Base-by-base conservation (phyloP, 2,888 invertebrate genomes). In the Cataglyphis cursor region DNA sequence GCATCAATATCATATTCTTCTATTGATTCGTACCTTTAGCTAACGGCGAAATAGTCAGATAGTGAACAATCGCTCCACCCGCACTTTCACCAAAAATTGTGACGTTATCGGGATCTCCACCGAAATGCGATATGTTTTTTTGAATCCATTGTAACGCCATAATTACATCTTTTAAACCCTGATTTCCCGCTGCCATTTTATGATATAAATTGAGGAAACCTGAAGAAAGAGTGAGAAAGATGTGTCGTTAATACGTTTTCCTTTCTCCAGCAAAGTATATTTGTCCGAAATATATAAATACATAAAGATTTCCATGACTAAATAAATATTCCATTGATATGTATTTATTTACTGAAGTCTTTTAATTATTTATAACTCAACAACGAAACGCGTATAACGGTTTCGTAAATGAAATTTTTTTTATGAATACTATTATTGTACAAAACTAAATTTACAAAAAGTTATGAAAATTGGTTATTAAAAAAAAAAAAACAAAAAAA, bases 71-170 rank as follows among this genome's bases (percentile, higher is more conserved):
- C 1, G 81, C 85, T 3, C 51, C 87, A 0, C 93, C 93, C 1
- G 92, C 89, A 38, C 93, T 93, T 72, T 90, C 90, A 0, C 93
- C 93, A 54, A 93, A 93, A 70, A 93, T 86, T 6, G 93, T 93
- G 0, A 93, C 89, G 35, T 91, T 92, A 10, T 88, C 61, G 0
- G 92, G 88, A 85, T 93, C 90, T 0, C 93, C 93, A 5, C 92
- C 90, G n/a, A 93, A 93, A 3, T 61, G 65, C 5, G 73, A 9
- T n/a, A 93, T 92, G 76, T 93, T 93, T n/a, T 84, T 76, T 44
- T 89, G 78, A 0, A 93, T 38, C 93, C 92, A 93, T 54, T 85
- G 84, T 38, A 93, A 66, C 3, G 91, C 92, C 81, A 90, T 80
- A 3, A 92, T 85, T 65, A 87, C 87, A 78, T 93, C 93, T 83